These are phyloP conservation scores for Osmerus mordax DNA, from an alignment of 2,113 vertebrate species.

Conservation along the genomic window DNA sequence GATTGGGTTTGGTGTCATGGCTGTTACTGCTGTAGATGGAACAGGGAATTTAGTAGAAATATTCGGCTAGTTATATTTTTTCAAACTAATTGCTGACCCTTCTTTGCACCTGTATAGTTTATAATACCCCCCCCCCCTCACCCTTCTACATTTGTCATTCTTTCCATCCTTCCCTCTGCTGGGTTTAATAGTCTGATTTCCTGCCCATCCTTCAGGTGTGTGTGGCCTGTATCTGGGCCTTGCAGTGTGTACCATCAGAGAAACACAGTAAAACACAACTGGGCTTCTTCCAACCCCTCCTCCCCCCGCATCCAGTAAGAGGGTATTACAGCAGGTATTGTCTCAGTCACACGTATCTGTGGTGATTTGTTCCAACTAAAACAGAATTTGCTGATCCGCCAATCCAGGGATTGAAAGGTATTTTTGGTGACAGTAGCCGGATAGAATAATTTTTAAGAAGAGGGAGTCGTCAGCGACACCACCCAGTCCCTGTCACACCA, in stretches of 20 bases:
- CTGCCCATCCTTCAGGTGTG: too few species aligned
- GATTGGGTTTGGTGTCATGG: too few species aligned
- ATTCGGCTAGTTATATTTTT: too few species aligned
- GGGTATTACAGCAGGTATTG: constrained; percentile 53
- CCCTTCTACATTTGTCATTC: background rate
- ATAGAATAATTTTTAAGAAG: constrained; percentile 25
- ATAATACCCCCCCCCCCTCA: background rate
- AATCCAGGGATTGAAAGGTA: constrained; percentile 34
- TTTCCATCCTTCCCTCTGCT: background rate
- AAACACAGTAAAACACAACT: too few species aligned
- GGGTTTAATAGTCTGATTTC: background rate
- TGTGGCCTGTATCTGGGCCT: too few species aligned
- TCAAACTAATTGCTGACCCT: too few species aligned
- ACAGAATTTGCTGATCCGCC: constrained; percentile 50
- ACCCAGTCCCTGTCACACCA: background rate
- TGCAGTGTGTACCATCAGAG: too few species aligned
- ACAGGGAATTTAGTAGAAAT: too few species aligned
- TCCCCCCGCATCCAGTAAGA: too few species aligned
- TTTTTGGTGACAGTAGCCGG: constrained; percentile 42
- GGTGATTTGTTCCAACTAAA: constrained; percentile 45
- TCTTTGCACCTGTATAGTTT: background rate
- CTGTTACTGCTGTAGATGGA: too few species aligned
- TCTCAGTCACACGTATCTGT: constrained; percentile 31
- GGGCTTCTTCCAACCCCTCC: too few species aligned
- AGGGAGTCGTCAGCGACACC: background rate